Conservation (phyloP, 2,113 vertebrate genomes). For the Colinus virginianus region DNA sequence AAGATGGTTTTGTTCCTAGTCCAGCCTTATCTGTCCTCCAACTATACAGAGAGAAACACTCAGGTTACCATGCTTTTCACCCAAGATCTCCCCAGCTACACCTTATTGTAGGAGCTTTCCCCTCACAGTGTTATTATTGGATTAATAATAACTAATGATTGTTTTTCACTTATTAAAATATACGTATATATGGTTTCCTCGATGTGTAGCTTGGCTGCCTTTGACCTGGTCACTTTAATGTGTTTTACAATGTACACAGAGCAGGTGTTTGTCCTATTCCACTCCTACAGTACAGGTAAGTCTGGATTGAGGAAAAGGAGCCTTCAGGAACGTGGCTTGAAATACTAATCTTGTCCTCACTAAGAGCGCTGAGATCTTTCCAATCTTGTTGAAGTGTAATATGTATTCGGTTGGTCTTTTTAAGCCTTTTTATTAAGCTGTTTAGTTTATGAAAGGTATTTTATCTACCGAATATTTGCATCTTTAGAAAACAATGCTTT, state of each 20-base stretch:
- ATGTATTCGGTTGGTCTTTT: accelerated
- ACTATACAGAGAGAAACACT: neutral
- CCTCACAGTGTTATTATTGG: neutral
- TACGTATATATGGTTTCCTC: neutral
- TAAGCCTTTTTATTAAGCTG: neutral
- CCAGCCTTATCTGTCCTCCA: neutral
- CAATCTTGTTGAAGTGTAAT: neutral
- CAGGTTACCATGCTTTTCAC: neutral
- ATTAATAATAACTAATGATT: neutral
- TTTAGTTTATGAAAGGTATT: neutral
- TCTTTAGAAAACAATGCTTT: neutral
- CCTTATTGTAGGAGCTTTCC: neutral
- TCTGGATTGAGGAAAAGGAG: neutral
- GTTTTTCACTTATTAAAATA: neutral
- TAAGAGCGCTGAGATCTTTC: neutral
- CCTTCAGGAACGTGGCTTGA: accelerated
- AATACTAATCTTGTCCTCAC: neutral
- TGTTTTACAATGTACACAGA: neutral
- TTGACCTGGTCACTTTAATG: no score
- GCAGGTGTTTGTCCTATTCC: neutral
- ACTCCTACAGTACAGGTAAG: neutral
- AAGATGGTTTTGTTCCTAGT: neutral
- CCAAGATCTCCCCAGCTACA: neutral
- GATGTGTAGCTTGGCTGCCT: neutral
- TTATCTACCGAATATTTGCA: accelerated